Base-by-base conservation (phyloP, 2,113 vertebrate species). In the Phalacrocorax aristotelis region DNA sequence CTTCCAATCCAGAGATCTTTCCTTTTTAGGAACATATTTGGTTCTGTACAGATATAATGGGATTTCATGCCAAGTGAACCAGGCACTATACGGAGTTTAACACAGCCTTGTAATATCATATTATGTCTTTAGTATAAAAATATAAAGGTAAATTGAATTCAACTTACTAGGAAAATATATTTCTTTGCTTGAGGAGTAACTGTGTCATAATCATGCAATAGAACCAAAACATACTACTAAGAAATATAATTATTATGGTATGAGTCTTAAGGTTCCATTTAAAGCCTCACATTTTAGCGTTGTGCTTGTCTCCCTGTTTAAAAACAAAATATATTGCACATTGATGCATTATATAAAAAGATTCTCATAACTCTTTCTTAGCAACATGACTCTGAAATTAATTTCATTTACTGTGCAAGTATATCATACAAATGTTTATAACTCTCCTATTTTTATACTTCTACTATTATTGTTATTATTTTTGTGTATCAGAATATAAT, bases 401-500 rank as follows among this genome's bases (percentile, higher is more conserved):
- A 40, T 69, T 34, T 88, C 44, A 80, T 91, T 89, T 96, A 19
- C 57, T 87, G 42, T 62, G n/a, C 40, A 96, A 89, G 88, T 95
- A 54, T 77, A 91, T 90, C 49, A 60, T 36, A 82, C 5, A 89
- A 83, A 68, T 77, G 20, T 22, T 78, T 90, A 72, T 89, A 60
- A 40, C 11, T 32, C 11, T 83, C 64, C 32, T 83, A 65, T 82
- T 81, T 96, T 86, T 88, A 55, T 38, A 64, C 42, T 25, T 93
- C 61, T 87, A 30, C 75, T 95, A 87, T 90, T 93, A 46, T 68
- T 88, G 40, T 81, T 55, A 52, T 96, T 85, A 86, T 77, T 97
- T 94, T 89, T 95, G 65, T 83, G 34, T 15, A 91, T 86, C 48
- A 89, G 84, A 92, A 85, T 95, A 75, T 57, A 91, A 95, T 94